These are phyloP conservation scores for Telmatochromis bifrenatus DNA, from an alignment of 2,113 vertebrate genomes.

Conservation along the genomic window DNA sequence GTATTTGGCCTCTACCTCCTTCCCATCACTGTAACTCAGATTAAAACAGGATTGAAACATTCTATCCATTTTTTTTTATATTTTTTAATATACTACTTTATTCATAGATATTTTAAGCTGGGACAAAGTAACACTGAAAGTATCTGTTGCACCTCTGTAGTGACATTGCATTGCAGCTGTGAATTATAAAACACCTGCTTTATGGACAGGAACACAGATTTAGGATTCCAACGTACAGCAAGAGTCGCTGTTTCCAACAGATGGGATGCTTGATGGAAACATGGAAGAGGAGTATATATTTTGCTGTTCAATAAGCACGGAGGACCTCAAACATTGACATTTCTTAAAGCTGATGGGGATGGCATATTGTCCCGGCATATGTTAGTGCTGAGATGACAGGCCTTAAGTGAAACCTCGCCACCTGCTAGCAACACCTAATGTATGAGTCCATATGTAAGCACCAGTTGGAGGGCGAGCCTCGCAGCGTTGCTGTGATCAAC, in stretches of 20 bases:
- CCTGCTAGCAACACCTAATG: background rate
- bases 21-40: background rate
- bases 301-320: background rate
- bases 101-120: background rate
- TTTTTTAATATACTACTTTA: background rate
- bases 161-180: background rate
- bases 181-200: background rate
- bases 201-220: background rate
- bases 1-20: background rate
- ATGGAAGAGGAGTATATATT: background rate
- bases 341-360: background rate
- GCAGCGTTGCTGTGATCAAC: background rate
- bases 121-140: background rate
- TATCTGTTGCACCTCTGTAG: background rate
- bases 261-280: background rate
- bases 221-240: background rate
- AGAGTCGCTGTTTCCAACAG: background rate
- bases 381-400: background rate
- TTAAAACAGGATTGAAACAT: background rate
- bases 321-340: background rate
- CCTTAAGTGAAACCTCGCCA: background rate
- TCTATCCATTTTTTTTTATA: background rate
- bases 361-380: constrained; percentile 40
- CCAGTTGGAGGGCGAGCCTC: constrained; percentile 8
- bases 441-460: constrained; percentile 10